A percentile compares a stretch with the other conserved stretches of the same genome.
Conservation (phyloP, 2,888 invertebrate genomes). For the Sepiola atlantica region DNA sequence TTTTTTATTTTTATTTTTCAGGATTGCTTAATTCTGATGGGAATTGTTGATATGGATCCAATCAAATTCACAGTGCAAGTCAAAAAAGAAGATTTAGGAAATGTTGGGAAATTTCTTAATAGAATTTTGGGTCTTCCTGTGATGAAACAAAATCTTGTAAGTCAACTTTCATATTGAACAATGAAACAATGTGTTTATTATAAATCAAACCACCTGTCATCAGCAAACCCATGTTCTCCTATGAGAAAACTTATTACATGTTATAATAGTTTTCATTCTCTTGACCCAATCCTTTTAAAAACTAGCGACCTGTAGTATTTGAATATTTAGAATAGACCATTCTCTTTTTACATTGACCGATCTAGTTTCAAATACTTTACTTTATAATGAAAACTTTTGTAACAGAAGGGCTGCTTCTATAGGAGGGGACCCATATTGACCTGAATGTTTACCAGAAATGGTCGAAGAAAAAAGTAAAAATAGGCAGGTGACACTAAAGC, state of each 20-base stretch:
- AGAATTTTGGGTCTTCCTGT: slow-evolving; percentile 71
- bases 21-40: slow-evolving; percentile 71
- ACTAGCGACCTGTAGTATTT: not conserved
- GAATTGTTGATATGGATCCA: slow-evolving; percentile 64
- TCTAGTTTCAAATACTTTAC: not conserved
- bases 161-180: slow-evolving; percentile 45
- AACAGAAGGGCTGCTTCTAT: no score
- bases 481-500: no score
- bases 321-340: no score
- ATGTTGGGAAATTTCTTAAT: slow-evolving; percentile 72
- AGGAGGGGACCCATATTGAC: no score
- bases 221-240: not conserved
- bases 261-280: not conserved
- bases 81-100: slow-evolving; percentile 67
- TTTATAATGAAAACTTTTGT: not conserved
- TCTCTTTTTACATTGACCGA: not conserved
- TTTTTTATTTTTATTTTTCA: slow-evolving; percentile 50
- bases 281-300: no score
- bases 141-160: slow-evolving; percentile 69
- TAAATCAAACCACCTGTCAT: not conserved
- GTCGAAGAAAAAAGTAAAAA: no score
- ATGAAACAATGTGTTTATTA: no score
- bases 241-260: not conserved
- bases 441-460: no score
- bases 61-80: slow-evolving; percentile 58